Base-by-base conservation (phyloP, 2,113 vertebrate genomes). In the Bettongia penicillata region DNA sequence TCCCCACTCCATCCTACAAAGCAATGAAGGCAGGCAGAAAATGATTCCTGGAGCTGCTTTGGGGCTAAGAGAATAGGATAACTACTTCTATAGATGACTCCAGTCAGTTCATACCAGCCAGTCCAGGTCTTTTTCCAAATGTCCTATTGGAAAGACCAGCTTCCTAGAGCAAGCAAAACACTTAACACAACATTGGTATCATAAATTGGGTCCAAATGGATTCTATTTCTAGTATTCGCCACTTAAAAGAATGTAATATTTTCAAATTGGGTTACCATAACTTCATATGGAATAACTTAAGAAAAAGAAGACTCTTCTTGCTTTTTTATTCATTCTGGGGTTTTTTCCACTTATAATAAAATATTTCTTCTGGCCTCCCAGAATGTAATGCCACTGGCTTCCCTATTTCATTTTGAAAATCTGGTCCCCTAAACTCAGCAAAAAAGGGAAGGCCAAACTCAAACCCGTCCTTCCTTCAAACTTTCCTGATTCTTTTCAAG, bases 1-100 rank as follows among this genome's bases (percentile, higher is more conserved):
- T 97, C 95, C 95, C 95, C 94, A 93, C 93, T 91, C 51, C 10
- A 94, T 95, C 95, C 95, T 90, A 50, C 1, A n/a, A 91, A 97
- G 97, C 24, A 96, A 96, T 53, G 93, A 93, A 97, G 97, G 96
- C 95, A 97, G 96, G 94, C 93, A 9, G 43, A 95, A 94, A 94
- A 92, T 84, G 68, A 93, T 95, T 96, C 95, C 95, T 95, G 52
- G 14, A 89, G 93, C 26, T 94, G 89, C 8, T 26, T 93, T 52
- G 4, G 16, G 53, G 55, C 37, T 43, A 12, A 91, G 94, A 89
- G 23, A 53, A 61, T n/a, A 94, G 77, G 84, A 37, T 23, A 16
- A 89, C 48, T 26, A 5, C 26, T 50, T 90, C 48, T 94, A 28
- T n/a, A 48, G 0, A 16, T 0, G 11, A n/a, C 3, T 43, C 4